These are phyloP conservation scores for Oplegnathus fasciatus DNA, from an alignment of 2,113 vertebrate species.

Conservation along the genomic window DNA sequence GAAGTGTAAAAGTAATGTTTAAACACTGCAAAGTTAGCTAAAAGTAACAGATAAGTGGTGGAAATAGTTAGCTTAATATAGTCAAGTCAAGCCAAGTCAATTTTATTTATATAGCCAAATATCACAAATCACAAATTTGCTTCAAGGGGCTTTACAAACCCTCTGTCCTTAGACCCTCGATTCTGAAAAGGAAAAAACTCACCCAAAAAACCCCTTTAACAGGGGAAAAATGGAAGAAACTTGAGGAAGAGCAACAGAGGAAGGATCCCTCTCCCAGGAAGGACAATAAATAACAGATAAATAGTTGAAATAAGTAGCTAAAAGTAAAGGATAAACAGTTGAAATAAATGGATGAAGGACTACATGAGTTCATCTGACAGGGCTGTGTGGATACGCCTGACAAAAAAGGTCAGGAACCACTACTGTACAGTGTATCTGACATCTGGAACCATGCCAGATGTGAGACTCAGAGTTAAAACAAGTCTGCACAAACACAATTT, in stretches of 20 bases:
- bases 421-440: slow-evolving; percentile 1
- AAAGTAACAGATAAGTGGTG: background rate
- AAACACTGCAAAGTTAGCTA: too few relatives aligned
- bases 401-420: background rate
- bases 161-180: too few relatives aligned
- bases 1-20: too few relatives aligned
- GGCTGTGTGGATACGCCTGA: background rate
- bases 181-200: too few relatives aligned
- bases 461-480: slow-evolving; percentile 41
- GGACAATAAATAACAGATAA: background rate
- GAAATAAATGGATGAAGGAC: background rate
- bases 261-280: too few relatives aligned
- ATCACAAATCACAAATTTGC: too few relatives aligned
- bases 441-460: slow-evolving; percentile 34
- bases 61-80: background rate
- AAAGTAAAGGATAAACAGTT: background rate
- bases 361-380: background rate
- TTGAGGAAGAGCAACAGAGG: too few relatives aligned
- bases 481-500: slow-evolving; percentile 26
- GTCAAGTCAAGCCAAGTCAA: too few relatives aligned
- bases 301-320: background rate
- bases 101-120: too few relatives aligned
- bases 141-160: too few relatives aligned
- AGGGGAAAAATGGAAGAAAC: too few relatives aligned
- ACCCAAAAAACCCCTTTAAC: too few relatives aligned